Base-by-base conservation (phyloP, 2,797 vertebrate genomes). In the Urocyon cinereoargenteus region DNA sequence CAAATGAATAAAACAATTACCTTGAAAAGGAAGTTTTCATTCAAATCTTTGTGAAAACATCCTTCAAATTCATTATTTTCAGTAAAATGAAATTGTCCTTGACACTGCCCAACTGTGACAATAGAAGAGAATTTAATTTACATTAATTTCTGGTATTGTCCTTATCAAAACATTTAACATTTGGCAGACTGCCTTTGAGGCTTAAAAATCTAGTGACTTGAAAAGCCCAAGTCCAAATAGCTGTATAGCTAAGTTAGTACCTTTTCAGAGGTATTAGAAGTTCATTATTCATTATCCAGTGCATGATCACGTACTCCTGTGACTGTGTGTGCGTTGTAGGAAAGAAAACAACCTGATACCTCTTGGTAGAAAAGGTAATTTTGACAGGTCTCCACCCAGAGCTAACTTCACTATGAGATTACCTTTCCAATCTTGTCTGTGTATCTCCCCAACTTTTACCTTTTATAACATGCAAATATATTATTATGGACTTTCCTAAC, bases 381-480 rank as follows among this genome's bases (percentile, higher is more conserved):
- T 2, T 70, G 53, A 81, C 90, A 84, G 13, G 12, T 93, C 45
- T 96, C 22, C 10, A 84, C 21, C 16, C 84, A 85, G 81, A 85
- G 12, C 9, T 75, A 77, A 86, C 28, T 55, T 87, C 34, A 88
- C 11, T 40, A 12, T 55, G 36, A 66, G 15, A 77, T 49, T 73
- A 68, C 24, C 36, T 83, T 53, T 89, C 31, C 55, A 90, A 59
- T 28, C 26, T 91, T 34, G 51, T 77, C 73, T 88, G 86, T 55
- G 26, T 18, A 87, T 14, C 5, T 78, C 19, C 24, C 66, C 57
- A 82, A 22, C 19, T 26, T 34, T 94, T 84, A 97, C 22, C 81
- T 94, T 90, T 86, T 22, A 86, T 18, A 88, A 93, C 82, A 78
- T 31, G n/a, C 11, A 88, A 96, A 96, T n/a, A 88, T 96, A n/a